Conservation (phyloP, 64 coral and sea anemone genomes). For the Montipora cactus region DNA sequence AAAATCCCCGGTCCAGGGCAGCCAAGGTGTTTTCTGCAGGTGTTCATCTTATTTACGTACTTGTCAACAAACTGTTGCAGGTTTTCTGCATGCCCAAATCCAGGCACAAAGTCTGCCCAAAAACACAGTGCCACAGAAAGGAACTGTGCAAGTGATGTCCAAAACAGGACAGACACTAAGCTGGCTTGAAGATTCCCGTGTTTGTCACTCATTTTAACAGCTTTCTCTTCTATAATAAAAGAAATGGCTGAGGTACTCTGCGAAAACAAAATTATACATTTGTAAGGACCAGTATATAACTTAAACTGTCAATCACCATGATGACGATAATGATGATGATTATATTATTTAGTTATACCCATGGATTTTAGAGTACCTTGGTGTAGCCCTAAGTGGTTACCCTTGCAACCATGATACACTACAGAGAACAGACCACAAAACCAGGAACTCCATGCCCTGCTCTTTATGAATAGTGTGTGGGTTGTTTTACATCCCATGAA, state of each 20-base stretch:
- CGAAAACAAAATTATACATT: background rate
- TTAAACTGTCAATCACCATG: too few species aligned
- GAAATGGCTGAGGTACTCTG: background rate
- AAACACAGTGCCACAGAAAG: slow-evolving; percentile 61
- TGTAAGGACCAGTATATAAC: too few species aligned
- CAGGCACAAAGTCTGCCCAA: slow-evolving; percentile 87
- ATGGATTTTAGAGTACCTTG: too few species aligned
- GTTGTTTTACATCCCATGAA: too few species aligned
- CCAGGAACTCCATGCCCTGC: too few species aligned
- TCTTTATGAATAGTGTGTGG: too few species aligned
- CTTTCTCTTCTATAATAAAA: slow-evolving; percentile 27
- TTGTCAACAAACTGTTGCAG: slow-evolving; percentile 82
- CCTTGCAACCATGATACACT: too few species aligned
- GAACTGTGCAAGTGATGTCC: slow-evolving; percentile 89
- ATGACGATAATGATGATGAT: too few species aligned
- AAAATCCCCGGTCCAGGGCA: too few species aligned
- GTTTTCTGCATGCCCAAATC: slow-evolving; percentile 78
- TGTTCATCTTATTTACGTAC: slow-evolving; percentile 27
- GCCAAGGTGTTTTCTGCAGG: background rate
- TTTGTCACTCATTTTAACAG: background rate
- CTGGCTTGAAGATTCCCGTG: background rate
- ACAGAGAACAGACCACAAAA: too few species aligned
- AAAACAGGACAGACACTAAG: slow-evolving; percentile 81
- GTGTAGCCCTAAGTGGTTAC: too few species aligned
- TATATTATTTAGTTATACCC: too few species aligned